A percentile compares a stretch with the other conserved stretches of the same genome.
Evolutionary conservation across 2,113 vertebrate species (phyloP).

Genomic region (Pachypanchax playfairii): DNA sequence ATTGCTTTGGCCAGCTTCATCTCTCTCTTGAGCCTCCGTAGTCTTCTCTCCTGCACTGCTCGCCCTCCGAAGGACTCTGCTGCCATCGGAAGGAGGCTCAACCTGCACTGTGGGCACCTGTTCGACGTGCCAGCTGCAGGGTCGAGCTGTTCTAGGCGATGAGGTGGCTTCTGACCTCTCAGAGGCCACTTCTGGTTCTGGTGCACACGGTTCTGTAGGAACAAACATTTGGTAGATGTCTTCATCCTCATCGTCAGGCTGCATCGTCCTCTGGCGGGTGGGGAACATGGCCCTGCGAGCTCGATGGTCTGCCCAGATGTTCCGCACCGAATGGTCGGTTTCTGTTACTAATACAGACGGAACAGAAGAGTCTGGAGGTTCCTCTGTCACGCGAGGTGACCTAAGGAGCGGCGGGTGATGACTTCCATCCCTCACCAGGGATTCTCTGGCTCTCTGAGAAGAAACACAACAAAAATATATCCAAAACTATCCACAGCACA

Average conservation of each 20-base stretch:
- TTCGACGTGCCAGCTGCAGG: conserved; percentile 94
- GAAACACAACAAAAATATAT: not conserved
- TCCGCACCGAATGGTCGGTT: conserved; percentile 78
- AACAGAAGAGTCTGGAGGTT: conserved; percentile 75
- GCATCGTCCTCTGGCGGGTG: conserved; percentile 83
- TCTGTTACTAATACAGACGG: conserved; percentile 79
- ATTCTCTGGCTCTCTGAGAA: conserved; percentile 84
- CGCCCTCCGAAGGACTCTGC: conserved; percentile 86
- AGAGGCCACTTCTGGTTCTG: conserved; percentile 73
- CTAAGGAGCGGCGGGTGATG: conserved; percentile 75
- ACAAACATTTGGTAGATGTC: conserved; percentile 97
- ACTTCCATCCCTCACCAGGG: conserved; percentile 81
- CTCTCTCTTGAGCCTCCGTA: conserved; percentile 41
- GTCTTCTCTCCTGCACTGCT: conserved; percentile 93
- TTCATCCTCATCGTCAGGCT: conserved; percentile 88
- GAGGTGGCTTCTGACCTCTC: conserved; percentile 51
- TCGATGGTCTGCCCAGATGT: conserved; percentile 93
- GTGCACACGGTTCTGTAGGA: conserved; percentile 80
- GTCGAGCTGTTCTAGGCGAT: conserved; percentile 77
- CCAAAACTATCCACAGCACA: not conserved
- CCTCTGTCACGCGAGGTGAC: conserved; percentile 74
- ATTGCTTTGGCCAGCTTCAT: conserved; percentile 38
- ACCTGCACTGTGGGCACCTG: conserved; percentile 74
- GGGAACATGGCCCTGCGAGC: conserved; percentile 92
- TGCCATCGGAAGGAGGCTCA: conserved; percentile 63